Percentiles rank a stretch among this genome's conserved stretches.
Conservation (phyloP, 2,797 vertebrate genomes). For the Apogon hyalosoma region DNA sequence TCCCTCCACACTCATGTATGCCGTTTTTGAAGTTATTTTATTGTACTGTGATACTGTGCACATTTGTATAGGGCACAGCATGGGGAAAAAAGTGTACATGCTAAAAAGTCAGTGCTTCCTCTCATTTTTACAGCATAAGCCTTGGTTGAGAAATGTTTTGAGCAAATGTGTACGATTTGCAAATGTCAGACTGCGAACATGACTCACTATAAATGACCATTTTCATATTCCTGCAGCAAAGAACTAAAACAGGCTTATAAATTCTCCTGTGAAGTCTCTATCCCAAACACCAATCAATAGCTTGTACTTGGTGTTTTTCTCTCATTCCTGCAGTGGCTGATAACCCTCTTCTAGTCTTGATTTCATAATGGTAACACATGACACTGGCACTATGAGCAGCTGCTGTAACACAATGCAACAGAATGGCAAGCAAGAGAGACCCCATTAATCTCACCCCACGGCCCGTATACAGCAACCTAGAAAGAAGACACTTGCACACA, state of each 20-base stretch:
- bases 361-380: slow-evolving; percentile 78
- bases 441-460: slow-evolving; percentile 75
- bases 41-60: background rate
- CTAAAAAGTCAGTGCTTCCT: slow-evolving; percentile 7
- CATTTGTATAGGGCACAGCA: background rate
- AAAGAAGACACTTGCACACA: slow-evolving; percentile 49
- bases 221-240: slow-evolving; percentile 38
- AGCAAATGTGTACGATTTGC: slow-evolving; percentile 43
- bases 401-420: slow-evolving; percentile 82
- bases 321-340: slow-evolving; percentile 64
- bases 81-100: slow-evolving; percentile 7
- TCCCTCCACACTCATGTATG: slow-evolving; percentile 4
- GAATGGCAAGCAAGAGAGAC: slow-evolving; percentile 68
- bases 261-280: slow-evolving; percentile 43
- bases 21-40: slow-evolving; percentile 2
- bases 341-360: slow-evolving; percentile 67
- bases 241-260: slow-evolving; percentile 41
- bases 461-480: slow-evolving; percentile 54
- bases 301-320: slow-evolving; percentile 42
- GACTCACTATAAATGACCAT: slow-evolving; percentile 55
- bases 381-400: slow-evolving; percentile 68
- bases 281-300: slow-evolving; percentile 61
- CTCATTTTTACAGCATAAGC: slow-evolving; percentile 14
- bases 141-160: slow-evolving; percentile 25
- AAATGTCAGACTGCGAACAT: slow-evolving; percentile 45